Evolutionary conservation across 1,140 invertebrate species (phyloP), one percentile per base, ranked within the genome.

Genomic region (Lucilia cuprina): DNA sequence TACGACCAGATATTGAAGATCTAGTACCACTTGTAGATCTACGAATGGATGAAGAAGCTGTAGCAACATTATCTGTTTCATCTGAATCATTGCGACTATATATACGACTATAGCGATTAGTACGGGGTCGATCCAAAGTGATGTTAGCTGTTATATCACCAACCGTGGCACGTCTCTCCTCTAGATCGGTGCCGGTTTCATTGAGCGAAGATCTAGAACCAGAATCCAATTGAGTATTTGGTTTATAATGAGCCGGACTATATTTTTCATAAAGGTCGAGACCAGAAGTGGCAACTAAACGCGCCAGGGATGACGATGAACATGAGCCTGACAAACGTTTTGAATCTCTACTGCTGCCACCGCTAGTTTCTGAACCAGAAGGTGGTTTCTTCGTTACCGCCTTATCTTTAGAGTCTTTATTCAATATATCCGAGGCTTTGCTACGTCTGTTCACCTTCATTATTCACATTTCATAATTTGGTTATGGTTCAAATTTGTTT

Each of bases 231-330:
- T 91, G 90, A 89, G 87, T 87, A 86, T 90, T 91, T 86, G 90
- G 89, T 90, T 88, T 91, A 91, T 91, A 91, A 87, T 89, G 88
- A 83, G 89, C 88, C 83, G 90, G 90, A 88, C 90, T 91, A 83
- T 91, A 91, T 86, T 91, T 91, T 86, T 91, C 89, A 85, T 91
- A 91, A 41, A 91, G 88, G 82, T 91, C 90, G 87, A 91, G 85
- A 70, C 88, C 89, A 84, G 90, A 91, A 85, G 89, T 90, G 85
- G 90, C 90, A 86, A 90, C 90, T 83, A 87, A 86, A 86, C 86
- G 89, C 86, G 88, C 88, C 86, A 91, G 86, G 88, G 89, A 91
- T 87, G 90, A 89, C 84, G 88, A 90, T 88, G 90, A 88, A 70
- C 80, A 89, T 89, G 88, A 90, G 85, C 87, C 87, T 86, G 89